A percentile compares a stretch with the other conserved stretches of the same genome.
Evolutionary conservation across 2,113 vertebrate species (phyloP).

Genomic region (Ophiodon elongatus): DNA sequence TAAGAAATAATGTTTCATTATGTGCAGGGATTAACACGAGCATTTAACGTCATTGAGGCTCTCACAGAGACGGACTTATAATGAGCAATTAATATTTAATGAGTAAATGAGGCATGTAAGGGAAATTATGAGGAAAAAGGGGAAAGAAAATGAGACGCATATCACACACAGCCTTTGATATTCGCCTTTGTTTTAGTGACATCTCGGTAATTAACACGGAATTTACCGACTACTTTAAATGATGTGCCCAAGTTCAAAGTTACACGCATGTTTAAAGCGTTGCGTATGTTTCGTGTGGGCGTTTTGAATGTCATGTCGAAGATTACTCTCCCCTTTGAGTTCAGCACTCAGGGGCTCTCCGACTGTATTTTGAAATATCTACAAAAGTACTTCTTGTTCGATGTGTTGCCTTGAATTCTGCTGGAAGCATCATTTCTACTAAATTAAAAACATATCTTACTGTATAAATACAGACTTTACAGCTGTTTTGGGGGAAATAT

Average conservation of each 20-base stretch:
- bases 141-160: neutral
- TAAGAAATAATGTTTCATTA: conserved; percentile 14
- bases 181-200: conserved; percentile 10
- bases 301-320: neutral
- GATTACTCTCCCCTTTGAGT: neutral
- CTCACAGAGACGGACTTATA: conserved; percentile 7
- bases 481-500: neutral
- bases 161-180: conserved; percentile 4
- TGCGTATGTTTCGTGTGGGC: neutral
- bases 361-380: neutral
- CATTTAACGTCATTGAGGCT: neutral
- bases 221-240: neutral
- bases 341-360: neutral
- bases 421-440: neutral
- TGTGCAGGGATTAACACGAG: conserved; percentile 14
- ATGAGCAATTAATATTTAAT: conserved; percentile 43
- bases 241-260: neutral
- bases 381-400: neutral
- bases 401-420: no score
- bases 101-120: conserved; percentile 12
- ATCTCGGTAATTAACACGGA: neutral
- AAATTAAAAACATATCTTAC: neutral
- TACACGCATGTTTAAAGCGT: neutral
- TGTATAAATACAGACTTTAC: neutral
- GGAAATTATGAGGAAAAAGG: neutral